Conservation (phyloP, 2,888 invertebrate genomes). For the Clivina fossor region DNA sequence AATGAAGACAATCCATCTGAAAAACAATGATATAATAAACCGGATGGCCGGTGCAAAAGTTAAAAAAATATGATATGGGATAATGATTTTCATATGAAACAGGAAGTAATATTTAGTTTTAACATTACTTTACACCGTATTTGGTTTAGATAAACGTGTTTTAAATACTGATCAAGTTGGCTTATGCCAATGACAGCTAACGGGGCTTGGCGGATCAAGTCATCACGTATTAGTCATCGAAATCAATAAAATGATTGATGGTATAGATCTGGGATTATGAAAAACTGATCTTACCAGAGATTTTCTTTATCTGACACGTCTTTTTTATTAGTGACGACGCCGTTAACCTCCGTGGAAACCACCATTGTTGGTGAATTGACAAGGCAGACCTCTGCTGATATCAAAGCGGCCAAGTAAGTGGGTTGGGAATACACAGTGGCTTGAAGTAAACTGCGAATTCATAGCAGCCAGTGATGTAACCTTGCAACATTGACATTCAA, state of each 20-base stretch:
- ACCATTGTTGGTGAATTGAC: slow-evolving; percentile 32
- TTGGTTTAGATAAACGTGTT: slow-evolving; percentile 28
- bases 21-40: background rate
- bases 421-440: slow-evolving; percentile 29
- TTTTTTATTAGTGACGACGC: slow-evolving; percentile 52
- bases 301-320: slow-evolving; percentile 65
- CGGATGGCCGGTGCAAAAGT: background rate
- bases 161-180: slow-evolving; percentile 11
- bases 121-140: slow-evolving; percentile 11
- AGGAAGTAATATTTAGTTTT: background rate
- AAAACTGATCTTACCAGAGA: slow-evolving; percentile 58
- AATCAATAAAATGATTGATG: slow-evolving; percentile 26
- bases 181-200: slow-evolving; percentile 24
- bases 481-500: too few relatives aligned
- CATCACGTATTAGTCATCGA: slow-evolving; percentile 32
- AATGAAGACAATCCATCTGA: background rate
- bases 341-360: slow-evolving; percentile 34
- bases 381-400: too few relatives aligned
- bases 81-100: background rate
- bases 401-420: slow-evolving; percentile 19
- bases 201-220: slow-evolving; percentile 2
- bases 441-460: slow-evolving; percentile 11
- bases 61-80: slow-evolving; percentile 1
- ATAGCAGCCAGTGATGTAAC: too few relatives aligned
- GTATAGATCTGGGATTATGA: background rate